These are phyloP conservation scores for Lepas anatifera DNA, from an alignment of 2,888 invertebrate genomes.

Conservation along the genomic window DNA sequence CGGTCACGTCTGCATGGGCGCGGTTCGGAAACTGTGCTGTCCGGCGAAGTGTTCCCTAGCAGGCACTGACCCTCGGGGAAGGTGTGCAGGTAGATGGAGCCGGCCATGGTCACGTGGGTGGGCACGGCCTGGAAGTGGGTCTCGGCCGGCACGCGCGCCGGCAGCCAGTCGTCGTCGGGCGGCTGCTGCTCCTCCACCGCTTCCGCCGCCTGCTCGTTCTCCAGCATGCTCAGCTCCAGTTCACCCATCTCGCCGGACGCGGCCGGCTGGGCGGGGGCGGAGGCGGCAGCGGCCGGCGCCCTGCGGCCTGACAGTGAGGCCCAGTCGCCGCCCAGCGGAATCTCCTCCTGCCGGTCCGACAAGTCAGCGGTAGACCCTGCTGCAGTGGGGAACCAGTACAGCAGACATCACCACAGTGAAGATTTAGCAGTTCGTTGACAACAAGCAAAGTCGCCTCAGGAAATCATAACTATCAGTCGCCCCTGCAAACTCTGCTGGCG, in stretches of 20 bases:
- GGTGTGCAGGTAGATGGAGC: conserved; percentile 30
- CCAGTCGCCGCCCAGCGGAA: conserved; percentile 6
- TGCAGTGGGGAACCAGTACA: too few relatives aligned
- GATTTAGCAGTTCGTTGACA: too few relatives aligned
- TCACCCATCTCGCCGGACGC: conserved; percentile 23
- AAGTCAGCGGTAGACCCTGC: too few relatives aligned
- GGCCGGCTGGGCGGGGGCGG: conserved; percentile 8
- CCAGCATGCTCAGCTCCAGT: background rate
- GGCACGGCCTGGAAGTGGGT: conserved; percentile 46
- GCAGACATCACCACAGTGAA: background rate
- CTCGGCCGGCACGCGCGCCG: conserved; percentile 40
- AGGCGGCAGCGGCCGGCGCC: conserved; percentile 11
- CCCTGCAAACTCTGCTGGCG: too few relatives aligned
- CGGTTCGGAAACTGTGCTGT: too few relatives aligned
- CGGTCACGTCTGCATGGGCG: background rate
- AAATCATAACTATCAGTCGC: too few relatives aligned
- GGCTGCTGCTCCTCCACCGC: conserved; percentile 29
- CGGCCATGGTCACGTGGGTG: conserved; percentile 47
- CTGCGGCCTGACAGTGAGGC: conserved; percentile 26
- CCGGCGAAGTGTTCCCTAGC: too few relatives aligned
- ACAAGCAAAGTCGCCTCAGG: too few relatives aligned
- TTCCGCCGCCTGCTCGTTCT: background rate
- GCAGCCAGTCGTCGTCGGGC: conserved; percentile 45
- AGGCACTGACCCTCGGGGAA: conserved; percentile 24
- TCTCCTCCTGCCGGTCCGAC: background rate